These are phyloP conservation scores for Clarias laeviceps DNA, from an alignment of 2,797 vertebrate genomes.

Conservation along the genomic window DNA sequence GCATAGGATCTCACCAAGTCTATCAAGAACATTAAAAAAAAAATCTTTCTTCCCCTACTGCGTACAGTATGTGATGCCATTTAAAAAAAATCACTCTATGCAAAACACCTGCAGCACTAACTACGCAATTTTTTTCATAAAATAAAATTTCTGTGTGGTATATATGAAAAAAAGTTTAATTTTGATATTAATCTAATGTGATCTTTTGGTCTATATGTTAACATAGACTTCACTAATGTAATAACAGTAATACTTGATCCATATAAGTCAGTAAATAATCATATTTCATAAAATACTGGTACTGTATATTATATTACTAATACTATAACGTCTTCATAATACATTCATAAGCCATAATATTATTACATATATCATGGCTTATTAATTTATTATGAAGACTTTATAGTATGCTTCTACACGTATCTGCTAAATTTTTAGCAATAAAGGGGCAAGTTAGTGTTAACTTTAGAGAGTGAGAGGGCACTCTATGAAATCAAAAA, in stretches of 20 bases:
- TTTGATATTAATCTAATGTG: not conserved
- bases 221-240: not conserved
- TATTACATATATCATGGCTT: no score
- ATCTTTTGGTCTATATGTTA: not conserved
- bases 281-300: not conserved
- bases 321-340: no score
- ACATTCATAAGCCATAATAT: no score
- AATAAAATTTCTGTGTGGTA: not conserved
- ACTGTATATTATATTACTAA: no score
- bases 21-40: no score
- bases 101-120: not conserved
- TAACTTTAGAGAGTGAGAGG: not conserved
- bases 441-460: not conserved
- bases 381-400: not conserved
- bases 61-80: not conserved
- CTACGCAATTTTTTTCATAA: not conserved
- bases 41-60: not conserved
- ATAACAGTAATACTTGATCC: not conserved
- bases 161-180: not conserved
- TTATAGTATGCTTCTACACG: not conserved
- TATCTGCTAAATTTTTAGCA: not conserved
- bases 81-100: not conserved
- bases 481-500: not conserved
- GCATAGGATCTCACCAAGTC: no score
- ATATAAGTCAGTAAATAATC: not conserved